phyloP scores from a whole-genome alignment of 2,797 vertebrate genomes.

The Lutjanus argentimaculatus region DNA sequence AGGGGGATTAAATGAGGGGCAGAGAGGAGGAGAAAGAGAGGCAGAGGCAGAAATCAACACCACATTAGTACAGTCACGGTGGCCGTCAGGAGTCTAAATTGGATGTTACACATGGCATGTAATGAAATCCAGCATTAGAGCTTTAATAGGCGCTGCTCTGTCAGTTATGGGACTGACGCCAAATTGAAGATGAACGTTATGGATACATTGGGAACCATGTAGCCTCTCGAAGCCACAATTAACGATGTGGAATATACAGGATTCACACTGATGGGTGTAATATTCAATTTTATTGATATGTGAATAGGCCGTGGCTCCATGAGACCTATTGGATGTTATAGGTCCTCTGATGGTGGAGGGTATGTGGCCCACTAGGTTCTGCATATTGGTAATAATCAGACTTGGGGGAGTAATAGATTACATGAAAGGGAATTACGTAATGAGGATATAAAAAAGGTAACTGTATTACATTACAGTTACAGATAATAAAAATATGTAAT shows the following conservation, averaged over 20 bases:
- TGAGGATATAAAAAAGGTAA: too few species aligned
- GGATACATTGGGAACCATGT: conserved; percentile 70
- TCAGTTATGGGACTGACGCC: conserved; percentile 74
- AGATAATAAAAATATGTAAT: too few species aligned
- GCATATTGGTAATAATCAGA: conserved; percentile 3
- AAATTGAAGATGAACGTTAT: conserved; percentile 79
- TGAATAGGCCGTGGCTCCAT: conserved; percentile 45
- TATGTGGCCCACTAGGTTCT: conserved; percentile 23
- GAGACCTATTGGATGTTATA: conserved; percentile 48
- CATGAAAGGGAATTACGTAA: too few species aligned
- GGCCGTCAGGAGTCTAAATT: conserved; percentile 89
- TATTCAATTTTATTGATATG: conserved; percentile 66
- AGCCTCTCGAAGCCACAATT: conserved; percentile 70
- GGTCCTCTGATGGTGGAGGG: conserved; percentile 40
- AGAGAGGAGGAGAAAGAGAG: conserved; percentile 31
- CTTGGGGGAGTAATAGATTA: too few species aligned
- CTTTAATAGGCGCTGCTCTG: conserved; percentile 76
- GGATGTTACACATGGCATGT: conserved; percentile 87
- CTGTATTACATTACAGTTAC: too few species aligned
- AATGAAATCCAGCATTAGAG: conserved; percentile 82
- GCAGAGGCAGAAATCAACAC: conserved; percentile 66
- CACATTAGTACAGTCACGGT: conserved; percentile 86
- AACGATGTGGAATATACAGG: conserved; percentile 54
- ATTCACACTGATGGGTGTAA: conserved; percentile 57
- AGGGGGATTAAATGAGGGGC: conserved; percentile 46